Base-by-base conservation (phyloP, 2,888 invertebrate species). In the Cheilosia variabilis region DNA sequence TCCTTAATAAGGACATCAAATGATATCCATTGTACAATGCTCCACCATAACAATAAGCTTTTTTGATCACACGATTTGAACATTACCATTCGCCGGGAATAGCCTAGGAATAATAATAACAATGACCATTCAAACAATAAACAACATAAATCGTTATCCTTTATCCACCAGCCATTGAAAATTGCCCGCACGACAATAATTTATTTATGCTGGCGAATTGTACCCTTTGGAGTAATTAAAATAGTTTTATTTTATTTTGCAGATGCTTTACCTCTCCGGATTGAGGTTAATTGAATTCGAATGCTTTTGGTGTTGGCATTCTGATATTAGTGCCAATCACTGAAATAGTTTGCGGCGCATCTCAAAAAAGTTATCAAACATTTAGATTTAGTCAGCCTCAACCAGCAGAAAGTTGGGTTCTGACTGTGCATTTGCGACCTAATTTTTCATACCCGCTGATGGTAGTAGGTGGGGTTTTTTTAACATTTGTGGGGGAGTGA, bases 81-180 rank as follows among this genome's bases (percentile, higher is more conserved):
- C 62, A 77, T 66, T 77, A 77, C 27, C 43, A 37, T 13, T 17
- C 17, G 13, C 10, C n/a, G 7, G 1, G 2, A 2, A 27, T 5
- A 2, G 27, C 31, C 65, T 7, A 15, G 6, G 52, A 19, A 57
- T 34, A 57, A 57, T 19, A 47, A 19, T 0, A 17, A 7, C 53
- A 53, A 55, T 37, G 27, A 10, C 7, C 15, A 43, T 19, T 55
- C 53, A 53, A 68, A 53, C 53, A 41, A 68, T 41, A 52, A 52
- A 65, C 66, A 41, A 66, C 27, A 31, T 55, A 45, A 69, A 69
- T 77, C 69, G 71, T 77, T 69, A 69, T 69, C 69, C 68, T 62
- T 77, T 62, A 41, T 55, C 24, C n/a, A 45, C 45, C 19, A 27
- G 24, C 47, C 62, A 69, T 55, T 37, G 62, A 53, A 69, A 52